Evolutionary conservation across 2,797 vertebrate genomes (phyloP).

Genomic region (Ispidina picta): DNA sequence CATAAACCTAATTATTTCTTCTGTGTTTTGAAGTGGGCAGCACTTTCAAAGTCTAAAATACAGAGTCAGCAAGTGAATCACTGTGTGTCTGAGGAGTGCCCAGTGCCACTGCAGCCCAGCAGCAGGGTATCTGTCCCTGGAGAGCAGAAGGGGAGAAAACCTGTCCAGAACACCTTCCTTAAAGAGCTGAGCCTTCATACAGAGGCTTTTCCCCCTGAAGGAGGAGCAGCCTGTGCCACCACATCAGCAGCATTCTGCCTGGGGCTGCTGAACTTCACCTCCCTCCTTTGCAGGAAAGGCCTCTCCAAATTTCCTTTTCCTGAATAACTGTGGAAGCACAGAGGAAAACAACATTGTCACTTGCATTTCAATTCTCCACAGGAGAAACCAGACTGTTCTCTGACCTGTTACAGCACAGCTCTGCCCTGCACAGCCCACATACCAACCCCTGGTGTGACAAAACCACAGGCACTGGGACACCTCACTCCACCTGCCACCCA

Average conservation of each 20-base stretch:
- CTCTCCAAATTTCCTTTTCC: background rate
- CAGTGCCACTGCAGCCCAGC: accelerated
- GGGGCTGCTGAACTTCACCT: background rate
- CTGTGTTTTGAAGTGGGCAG: background rate
- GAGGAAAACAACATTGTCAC: background rate
- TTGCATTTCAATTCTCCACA: background rate
- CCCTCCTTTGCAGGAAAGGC: background rate
- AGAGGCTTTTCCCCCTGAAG: background rate
- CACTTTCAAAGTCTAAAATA: background rate
- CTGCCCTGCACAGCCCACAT: accelerated
- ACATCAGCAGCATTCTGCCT: background rate
- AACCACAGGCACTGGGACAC: background rate
- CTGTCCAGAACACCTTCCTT: background rate
- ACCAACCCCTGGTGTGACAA: background rate
- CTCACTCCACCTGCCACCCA: background rate
- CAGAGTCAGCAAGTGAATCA: background rate
- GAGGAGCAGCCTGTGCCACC: background rate
- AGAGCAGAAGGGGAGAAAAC: background rate
- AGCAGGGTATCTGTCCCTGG: background rate
- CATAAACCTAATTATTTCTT: background rate
- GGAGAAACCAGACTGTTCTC: background rate
- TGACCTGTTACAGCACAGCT: background rate
- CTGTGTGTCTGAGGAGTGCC: background rate
- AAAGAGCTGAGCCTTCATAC: background rate
- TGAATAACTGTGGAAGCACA: background rate